phyloP scores from a whole-genome alignment of 2,888 invertebrate species.

The Drosophila pegasa region DNA sequence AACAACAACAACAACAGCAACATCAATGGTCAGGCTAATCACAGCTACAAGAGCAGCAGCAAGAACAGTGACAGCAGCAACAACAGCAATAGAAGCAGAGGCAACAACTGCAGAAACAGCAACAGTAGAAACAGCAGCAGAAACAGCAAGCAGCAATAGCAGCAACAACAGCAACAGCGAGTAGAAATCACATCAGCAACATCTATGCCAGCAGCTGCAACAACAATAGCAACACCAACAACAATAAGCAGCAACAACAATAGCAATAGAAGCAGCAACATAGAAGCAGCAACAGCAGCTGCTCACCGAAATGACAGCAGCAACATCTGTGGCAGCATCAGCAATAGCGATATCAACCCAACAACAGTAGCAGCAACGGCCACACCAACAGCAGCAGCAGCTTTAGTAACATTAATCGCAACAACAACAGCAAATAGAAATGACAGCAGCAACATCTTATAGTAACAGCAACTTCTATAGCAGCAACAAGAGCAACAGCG shows the following conservation, averaged over 20 bases:
- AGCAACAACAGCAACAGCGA: constrained; percentile 2
- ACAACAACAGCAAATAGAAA: background rate
- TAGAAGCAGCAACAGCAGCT: background rate
- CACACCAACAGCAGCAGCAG: constrained; percentile 19
- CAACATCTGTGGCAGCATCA: constrained; percentile 17
- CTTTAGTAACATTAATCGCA: too few species aligned
- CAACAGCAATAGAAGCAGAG: constrained; percentile 22
- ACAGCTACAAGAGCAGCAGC: constrained; percentile 27
- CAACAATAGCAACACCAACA: background rate
- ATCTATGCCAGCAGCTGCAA: background rate
- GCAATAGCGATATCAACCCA: background rate
- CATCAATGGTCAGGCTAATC: too few species aligned
- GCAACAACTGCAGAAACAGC: too few species aligned
- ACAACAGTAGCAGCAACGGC: constrained; percentile 5
- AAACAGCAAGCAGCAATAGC: constrained; percentile 24
- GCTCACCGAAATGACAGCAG: too few species aligned
- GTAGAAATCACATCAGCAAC: background rate
- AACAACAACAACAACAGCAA: constrained; percentile 6
- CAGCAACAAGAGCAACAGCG: background rate
- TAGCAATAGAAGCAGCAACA: constrained; percentile 13
- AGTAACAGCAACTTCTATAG: background rate
- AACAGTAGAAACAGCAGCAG: background rate
- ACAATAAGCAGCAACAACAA: constrained; percentile 2
- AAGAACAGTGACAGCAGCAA: constrained; percentile 7
- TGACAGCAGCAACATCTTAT: background rate